phyloP scores from a whole-genome alignment of 2,797 vertebrate species.

The Semaprochilodus insignis region DNA sequence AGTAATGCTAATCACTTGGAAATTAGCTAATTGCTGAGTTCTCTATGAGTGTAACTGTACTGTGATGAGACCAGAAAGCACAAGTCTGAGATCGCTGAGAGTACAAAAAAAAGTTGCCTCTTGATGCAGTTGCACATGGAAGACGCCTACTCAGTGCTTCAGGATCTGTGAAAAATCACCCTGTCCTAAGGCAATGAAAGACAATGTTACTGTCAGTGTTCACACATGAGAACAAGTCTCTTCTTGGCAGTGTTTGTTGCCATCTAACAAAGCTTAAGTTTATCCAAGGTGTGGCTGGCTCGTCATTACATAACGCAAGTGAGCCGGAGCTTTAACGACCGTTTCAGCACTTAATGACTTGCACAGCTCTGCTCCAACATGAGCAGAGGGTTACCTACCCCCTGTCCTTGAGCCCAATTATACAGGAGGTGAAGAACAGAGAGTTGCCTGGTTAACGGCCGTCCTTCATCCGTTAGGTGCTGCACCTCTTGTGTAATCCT shows the following conservation, averaged over 20 bases:
- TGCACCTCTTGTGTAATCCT: conserved; percentile 47
- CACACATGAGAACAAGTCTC: conserved; percentile 34
- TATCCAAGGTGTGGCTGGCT: conserved; percentile 49
- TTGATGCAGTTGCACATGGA: conserved; percentile 14
- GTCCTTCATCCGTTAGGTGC: conserved; percentile 34
- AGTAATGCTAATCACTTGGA: no score
- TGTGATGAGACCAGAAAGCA: no score
- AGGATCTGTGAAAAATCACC: conserved; percentile 12
- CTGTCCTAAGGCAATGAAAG: conserved; percentile 30
- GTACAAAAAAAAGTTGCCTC: conserved; percentile 45
- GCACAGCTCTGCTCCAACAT: conserved; percentile 28
- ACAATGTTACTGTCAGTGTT: conserved; percentile 1
- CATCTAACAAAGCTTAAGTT: conserved; percentile 19
- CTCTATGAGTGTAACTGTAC: no score
- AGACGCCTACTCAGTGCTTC: conserved; percentile 41
- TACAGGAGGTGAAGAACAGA: conserved; percentile 17
- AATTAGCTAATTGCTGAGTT: no score
- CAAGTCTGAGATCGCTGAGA: not conserved
- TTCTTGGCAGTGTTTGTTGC: conserved; percentile 17
- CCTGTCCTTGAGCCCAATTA: conserved; percentile 6
- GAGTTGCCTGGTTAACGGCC: conserved; percentile 33
- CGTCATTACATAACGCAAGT: conserved; percentile 35
- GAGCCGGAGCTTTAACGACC: conserved; percentile 37
- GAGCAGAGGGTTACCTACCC: not conserved
- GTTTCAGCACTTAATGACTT: conserved; percentile 25